Base-by-base conservation (phyloP, 2,888 invertebrate genomes). In the Philonicus albiceps region DNA sequence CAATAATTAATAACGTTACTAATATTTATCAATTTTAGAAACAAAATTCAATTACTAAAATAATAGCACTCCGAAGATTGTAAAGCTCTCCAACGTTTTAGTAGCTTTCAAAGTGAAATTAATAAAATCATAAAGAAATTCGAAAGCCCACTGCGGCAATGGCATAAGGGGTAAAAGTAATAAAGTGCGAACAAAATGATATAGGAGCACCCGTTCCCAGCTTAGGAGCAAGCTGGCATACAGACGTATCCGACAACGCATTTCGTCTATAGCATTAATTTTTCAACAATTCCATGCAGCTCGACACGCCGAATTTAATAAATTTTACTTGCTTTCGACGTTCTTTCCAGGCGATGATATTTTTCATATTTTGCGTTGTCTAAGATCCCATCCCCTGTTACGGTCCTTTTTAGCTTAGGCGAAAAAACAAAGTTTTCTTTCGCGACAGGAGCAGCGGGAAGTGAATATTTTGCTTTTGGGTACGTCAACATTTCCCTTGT, bases 401-500 rank as follows among this genome's bases (percentile, higher is more conserved):
- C 11, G 8, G 22, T 64, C 11, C 27, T 11, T 64, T 64, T 64
- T 22, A 49, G n/a, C 30, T 75, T 22, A 64, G 13, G 19, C 8
- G 37, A 49, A 34, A 83, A 83, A 83, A 83, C 64, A 83, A 83
- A 83, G 55, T 83, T 83, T 43, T 81, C 19, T 64, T 64, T 64
- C 27, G 22, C 34, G 40, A 34, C 16, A 19, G n/a, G 19, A 78
- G 64, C 64, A 31, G 78, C 13, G 13, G 27, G 8, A 49, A 81
- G 64, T 81, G 81, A 81, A 81, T 53, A 64, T 55, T 64, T 84
- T 40, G 84, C 84, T 53, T 40, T 37, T 13, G 73, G 73, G 43
- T 19, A 43, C 73, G 84, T 84, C 84, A 84, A 84, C 73, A 84
- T 84, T 73, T 84, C 43, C 84, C 43, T 73, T 84, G 84, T 84